These are phyloP conservation scores for Peromyscus polionotus DNA, from an alignment of 2,113 vertebrate species.

Conservation along the genomic window DNA sequence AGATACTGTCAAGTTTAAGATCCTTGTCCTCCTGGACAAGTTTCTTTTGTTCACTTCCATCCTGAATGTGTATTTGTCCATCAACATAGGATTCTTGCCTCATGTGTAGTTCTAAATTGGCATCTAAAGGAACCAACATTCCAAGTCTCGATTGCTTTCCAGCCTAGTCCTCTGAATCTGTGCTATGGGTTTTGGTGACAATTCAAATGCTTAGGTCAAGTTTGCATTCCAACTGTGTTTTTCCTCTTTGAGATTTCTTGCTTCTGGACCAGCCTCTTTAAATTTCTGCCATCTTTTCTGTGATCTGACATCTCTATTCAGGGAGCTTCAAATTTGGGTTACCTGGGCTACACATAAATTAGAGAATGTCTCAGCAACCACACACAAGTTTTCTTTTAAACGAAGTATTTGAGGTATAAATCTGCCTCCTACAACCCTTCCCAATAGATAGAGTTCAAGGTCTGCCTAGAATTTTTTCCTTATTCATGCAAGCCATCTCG, in stretches of 20 bases:
- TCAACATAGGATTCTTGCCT: not conserved
- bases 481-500: not conserved
- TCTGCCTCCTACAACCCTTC: not conserved
- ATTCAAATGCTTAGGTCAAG: not conserved
- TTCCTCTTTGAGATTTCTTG: not conserved
- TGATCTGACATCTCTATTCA: not conserved
- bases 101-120: not conserved
- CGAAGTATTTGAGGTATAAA: not conserved
- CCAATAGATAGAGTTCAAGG: not conserved
- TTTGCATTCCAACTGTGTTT: not conserved
- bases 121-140: not conserved
- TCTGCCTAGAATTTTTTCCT: not conserved
- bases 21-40: rapidly evolving
- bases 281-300: not conserved
- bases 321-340: not conserved
- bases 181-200: not conserved
- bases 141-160: not conserved
- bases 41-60: rapidly evolving
- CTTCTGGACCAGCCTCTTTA: not conserved
- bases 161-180: not conserved
- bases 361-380: not conserved
- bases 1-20: too few relatives aligned
- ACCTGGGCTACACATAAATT: not conserved
- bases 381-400: not conserved
- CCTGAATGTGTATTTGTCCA: not conserved